A percentile compares a stretch with the other conserved stretches of the same genome.
Evolutionary conservation across 2,113 vertebrate genomes (phyloP).

Genomic region (Pungitius pungitius): DNA sequence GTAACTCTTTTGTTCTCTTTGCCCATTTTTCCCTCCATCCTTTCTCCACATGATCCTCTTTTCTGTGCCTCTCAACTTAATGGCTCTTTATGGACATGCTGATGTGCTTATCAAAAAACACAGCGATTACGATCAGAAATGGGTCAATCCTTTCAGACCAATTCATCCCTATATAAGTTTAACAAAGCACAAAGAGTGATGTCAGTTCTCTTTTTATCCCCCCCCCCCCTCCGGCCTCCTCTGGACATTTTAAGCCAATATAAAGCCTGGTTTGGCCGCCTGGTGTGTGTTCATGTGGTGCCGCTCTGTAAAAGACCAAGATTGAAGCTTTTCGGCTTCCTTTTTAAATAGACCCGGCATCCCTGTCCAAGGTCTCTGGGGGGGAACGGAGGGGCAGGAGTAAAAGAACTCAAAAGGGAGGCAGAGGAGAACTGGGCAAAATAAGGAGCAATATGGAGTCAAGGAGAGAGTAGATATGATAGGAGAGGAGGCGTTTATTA

Average conservation of each 20-base stretch:
- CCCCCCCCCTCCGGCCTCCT: conserved; percentile 16
- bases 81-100: background rate
- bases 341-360: conserved; percentile 62
- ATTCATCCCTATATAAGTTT: background rate
- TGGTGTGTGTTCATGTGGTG: conserved; percentile 67
- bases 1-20: conserved; percentile 18
- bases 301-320: conserved; percentile 61
- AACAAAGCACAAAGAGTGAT: conserved; percentile 13
- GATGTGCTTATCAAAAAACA: background rate
- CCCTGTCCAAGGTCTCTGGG: conserved; percentile 51
- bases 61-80: background rate
- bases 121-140: background rate
- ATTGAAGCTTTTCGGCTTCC: conserved; percentile 67
- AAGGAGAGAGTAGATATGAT: background rate
- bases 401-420: conserved; percentile 21
- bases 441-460: background rate
- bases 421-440: background rate
- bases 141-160: background rate
- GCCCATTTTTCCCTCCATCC: background rate
- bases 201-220: background rate
- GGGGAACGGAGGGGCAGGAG: background rate
- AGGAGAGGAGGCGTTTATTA: background rate
- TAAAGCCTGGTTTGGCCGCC: conserved; percentile 65
- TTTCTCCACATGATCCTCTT: background rate
- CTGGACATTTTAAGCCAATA: conserved; percentile 62